These are phyloP conservation scores for Petrocephalus schoutedeni DNA, from an alignment of 2,797 vertebrate species.

Conservation along the genomic window DNA sequence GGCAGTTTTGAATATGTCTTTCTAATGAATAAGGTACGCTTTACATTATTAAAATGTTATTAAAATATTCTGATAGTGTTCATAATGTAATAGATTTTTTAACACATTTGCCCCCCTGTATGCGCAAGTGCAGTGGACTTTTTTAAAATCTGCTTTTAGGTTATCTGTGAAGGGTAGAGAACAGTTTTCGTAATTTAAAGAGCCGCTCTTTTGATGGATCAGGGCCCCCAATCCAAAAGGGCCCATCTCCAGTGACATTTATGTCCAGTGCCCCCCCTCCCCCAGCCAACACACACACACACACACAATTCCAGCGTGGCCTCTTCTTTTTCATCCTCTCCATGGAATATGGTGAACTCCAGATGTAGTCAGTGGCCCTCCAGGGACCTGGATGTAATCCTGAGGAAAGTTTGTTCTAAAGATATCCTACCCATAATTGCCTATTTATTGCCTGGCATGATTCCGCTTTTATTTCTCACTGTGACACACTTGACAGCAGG, in stretches of 20 bases:
- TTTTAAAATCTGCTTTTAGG: not conserved
- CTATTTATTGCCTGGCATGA: not conserved
- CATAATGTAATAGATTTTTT: not conserved
- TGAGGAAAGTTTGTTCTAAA: not conserved
- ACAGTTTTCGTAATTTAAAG: not conserved
- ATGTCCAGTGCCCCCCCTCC: not conserved
- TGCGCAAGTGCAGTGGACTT: not conserved
- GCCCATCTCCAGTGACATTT: not conserved
- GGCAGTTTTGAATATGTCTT: not conserved
- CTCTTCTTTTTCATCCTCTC: not conserved
- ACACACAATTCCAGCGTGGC: too few species aligned
- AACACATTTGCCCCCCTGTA: not conserved
- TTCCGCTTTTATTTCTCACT: not conserved
- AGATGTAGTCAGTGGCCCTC: not conserved
- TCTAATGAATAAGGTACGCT: not conserved
- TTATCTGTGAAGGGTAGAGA: not conserved
- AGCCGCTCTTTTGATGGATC: not conserved
- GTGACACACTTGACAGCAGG: not conserved
- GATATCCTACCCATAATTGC: not conserved
- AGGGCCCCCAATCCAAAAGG: not conserved
- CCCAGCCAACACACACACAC: too few species aligned
- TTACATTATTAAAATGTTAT: not conserved
- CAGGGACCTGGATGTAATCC: not conserved
- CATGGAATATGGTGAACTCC: not conserved
- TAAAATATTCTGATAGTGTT: not conserved